Conservation (phyloP, 92 coral and sea anemone species). For the Pocillopora grandis region DNA sequence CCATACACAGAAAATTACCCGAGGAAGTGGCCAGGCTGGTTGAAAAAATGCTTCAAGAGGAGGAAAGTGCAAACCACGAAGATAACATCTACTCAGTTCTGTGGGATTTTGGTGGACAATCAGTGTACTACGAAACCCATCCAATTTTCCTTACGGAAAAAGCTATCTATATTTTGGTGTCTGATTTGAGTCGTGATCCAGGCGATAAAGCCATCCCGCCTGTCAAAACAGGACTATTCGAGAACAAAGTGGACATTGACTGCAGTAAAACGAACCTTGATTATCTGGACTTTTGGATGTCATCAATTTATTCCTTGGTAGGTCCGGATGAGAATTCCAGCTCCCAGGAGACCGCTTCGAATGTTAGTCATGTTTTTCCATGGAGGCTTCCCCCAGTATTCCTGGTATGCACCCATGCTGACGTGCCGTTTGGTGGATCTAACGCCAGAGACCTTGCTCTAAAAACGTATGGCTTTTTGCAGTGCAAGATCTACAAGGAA, state of each 20-base stretch:
- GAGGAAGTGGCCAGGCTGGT: constrained; percentile 21
- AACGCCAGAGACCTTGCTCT: constrained; percentile 32
- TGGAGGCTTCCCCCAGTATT: constrained; percentile 44
- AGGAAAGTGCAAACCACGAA: background rate
- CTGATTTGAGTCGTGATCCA: constrained; percentile 35
- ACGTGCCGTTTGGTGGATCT: constrained; percentile 31
- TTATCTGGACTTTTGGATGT: constrained; percentile 54
- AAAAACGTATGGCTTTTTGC: constrained; percentile 23
- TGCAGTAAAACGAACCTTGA: constrained; percentile 49
- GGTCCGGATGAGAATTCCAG: background rate
- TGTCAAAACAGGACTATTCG: constrained; percentile 23
- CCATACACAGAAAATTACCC: background rate
- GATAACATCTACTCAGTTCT: constrained; percentile 21
- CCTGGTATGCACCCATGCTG: constrained; percentile 62
- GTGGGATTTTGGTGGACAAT: constrained; percentile 72
- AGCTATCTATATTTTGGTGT: constrained; percentile 48
- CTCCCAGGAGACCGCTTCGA: background rate
- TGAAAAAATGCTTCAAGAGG: background rate
- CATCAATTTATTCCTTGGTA: constrained; percentile 36
- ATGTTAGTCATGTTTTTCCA: background rate
- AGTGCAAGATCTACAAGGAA: background rate
- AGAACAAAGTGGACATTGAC: constrained; percentile 12
- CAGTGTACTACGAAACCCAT: constrained; percentile 56
- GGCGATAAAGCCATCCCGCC: constrained; percentile 30
- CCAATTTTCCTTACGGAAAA: constrained; percentile 52